Conservation (phyloP, 2,113 vertebrate genomes). For the Manacus vitellinus region DNA sequence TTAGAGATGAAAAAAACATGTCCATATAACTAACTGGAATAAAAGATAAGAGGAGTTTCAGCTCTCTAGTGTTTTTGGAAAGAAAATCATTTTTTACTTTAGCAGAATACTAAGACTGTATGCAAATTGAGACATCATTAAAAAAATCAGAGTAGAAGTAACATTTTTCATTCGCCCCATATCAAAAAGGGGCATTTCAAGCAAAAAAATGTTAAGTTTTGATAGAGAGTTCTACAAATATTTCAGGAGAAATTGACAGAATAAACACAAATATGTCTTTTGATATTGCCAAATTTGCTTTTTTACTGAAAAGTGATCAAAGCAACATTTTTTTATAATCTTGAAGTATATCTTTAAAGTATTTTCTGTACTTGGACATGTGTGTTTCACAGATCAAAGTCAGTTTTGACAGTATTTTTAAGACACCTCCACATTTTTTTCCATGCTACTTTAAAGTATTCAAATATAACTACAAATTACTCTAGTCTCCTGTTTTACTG, state of each 20-base stretch:
- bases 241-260: background rate
- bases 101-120: background rate
- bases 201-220: background rate
- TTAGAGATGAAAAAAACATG: background rate
- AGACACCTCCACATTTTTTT: background rate
- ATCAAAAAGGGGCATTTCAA: background rate
- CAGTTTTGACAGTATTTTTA: background rate
- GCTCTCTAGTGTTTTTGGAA: background rate
- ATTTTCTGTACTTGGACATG: background rate
- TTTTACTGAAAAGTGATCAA: background rate
- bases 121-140: background rate
- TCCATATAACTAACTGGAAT: background rate
- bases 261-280: background rate
- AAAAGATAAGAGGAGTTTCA: background rate
- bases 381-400: background rate
- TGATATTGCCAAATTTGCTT: background rate
- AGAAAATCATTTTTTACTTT: background rate
- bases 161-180: background rate
- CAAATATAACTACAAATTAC: background rate
- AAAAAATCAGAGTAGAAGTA: background rate
- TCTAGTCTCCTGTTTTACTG: background rate
- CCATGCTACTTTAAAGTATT: background rate
- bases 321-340: background rate
- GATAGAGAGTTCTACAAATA: background rate
- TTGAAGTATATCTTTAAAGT: background rate